Percentiles rank a stretch among this genome's conserved stretches.
phyloP scores from a whole-genome alignment of 2,113 vertebrate genomes.

The Scopus umbretta region DNA sequence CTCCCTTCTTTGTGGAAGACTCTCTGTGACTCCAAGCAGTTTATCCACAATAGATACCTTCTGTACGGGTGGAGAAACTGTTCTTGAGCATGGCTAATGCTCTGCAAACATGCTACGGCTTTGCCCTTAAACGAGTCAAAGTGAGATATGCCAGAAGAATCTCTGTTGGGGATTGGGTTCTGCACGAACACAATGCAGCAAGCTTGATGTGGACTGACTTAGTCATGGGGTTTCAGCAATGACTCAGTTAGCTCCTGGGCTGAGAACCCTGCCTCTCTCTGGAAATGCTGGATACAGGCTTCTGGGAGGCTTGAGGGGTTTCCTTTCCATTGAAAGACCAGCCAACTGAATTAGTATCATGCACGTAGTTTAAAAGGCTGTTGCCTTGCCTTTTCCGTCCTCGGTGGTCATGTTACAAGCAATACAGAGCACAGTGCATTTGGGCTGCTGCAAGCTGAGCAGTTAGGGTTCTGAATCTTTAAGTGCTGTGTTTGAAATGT shows the following conservation, averaged over 20 bases:
- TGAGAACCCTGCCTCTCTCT: not conserved
- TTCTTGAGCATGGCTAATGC: rapidly evolving
- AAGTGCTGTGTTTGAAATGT: not conserved
- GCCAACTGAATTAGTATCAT: rapidly evolving
- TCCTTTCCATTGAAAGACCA: not conserved
- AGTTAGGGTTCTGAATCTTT: not conserved
- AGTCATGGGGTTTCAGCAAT: not conserved
- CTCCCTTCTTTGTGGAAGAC: not conserved
- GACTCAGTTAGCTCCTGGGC: not conserved
- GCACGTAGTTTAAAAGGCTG: too few species aligned
- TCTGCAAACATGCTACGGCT: not conserved
- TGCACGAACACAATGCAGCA: not conserved
- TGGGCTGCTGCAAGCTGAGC: not conserved
- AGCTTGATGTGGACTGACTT: not conserved
- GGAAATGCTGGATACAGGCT: not conserved
- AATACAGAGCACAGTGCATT: rapidly evolving
- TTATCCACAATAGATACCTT: not conserved
- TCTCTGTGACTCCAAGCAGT: not conserved
- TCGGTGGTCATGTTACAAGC: rapidly evolving
- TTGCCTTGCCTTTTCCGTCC: not conserved
- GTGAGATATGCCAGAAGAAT: not conserved
- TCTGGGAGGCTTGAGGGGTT: not conserved
- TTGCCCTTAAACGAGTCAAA: not conserved
- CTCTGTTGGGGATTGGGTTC: not conserved
- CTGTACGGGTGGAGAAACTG: not conserved